Evolutionary conservation across 2,888 invertebrate genomes (phyloP), one percentile per base, ranked within the genome.

Genomic region (Cataglyphis livida): DNA sequence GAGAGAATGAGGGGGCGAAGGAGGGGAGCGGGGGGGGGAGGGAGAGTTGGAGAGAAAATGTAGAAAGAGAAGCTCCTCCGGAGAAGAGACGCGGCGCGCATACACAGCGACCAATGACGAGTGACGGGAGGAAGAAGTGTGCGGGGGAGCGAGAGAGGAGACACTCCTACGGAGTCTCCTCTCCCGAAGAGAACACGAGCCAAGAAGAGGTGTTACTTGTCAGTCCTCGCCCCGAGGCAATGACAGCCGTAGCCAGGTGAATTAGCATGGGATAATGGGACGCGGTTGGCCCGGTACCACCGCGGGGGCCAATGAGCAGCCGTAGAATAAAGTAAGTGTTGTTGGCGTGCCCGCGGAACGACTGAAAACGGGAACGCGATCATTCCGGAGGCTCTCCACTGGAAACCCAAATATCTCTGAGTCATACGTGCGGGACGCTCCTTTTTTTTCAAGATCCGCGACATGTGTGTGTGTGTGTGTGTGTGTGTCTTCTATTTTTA

Each of bases 211-310:
- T 94, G 94, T 94, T 94, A 94, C 93, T 93, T 94, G 94, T 94
- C 94, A 94, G 93, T 93, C 92, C 90, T 90, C 90, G 90, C 91
- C 93, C 93, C 90, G 92, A 93, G 94, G 94, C 94, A 94, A 93
- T 94, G 94, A 94, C 94, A 94, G 94, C 93, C 93, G 91, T 92
- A 90, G 92, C 92, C 90, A 51, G 87, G 90, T 91, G 93, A 94
- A 94, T 94, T 94, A 94, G 94, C 94, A 94, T 94, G 94, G 94
- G 94, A 94, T 94, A 94, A 94, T 94, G 93, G 94, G 93, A 94
- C 93, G 91, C 92, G 90, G 91, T 91, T 91, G 91, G 91, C 91
- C 84, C 91, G 90, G 91, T 92, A 92, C 91, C 92, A 91, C 91
- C 90, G 90, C 89, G 91, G 92, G 91, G 93, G 88, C 91, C 91